These are phyloP conservation scores for Diadumene lineata DNA, from an alignment of 92 coral and sea anemone species.

Conservation along the genomic window DNA sequence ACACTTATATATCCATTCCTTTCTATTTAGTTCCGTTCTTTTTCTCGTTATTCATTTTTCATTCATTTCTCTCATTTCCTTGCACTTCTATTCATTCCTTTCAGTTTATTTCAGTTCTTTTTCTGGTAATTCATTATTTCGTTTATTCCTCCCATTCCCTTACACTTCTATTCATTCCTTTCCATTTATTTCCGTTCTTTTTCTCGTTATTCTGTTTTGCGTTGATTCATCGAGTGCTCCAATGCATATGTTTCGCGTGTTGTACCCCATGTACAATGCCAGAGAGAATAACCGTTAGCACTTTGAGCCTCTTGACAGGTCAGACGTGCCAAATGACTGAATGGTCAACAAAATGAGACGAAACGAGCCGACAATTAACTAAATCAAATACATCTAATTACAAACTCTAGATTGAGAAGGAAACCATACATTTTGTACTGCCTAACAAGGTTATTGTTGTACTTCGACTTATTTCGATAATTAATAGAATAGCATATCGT, in stretches of 20 bases:
- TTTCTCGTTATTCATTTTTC: background rate
- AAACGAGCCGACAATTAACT: background rate
- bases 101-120: too few species aligned
- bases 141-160: too few species aligned
- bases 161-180: too few species aligned
- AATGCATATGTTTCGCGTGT: background rate
- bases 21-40: too few species aligned
- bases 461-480: background rate
- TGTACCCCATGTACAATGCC: background rate
- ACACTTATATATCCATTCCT: too few species aligned
- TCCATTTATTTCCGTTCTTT: too few species aligned
- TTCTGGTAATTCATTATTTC: too few species aligned
- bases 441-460: background rate
- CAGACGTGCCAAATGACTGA: conserved; percentile 7
- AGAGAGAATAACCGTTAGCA: background rate
- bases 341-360: background rate
- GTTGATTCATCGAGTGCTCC: background rate
- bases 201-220: background rate
- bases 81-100: too few species aligned
- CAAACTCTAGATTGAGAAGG: background rate
- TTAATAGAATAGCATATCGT: too few species aligned
- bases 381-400: background rate
- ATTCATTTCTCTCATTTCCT: too few species aligned
- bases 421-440: background rate
- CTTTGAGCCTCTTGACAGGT: background rate